These are phyloP conservation scores for Nothocercus nigrocapillus DNA, from an alignment of 2,113 vertebrate genomes.

Conservation along the genomic window DNA sequence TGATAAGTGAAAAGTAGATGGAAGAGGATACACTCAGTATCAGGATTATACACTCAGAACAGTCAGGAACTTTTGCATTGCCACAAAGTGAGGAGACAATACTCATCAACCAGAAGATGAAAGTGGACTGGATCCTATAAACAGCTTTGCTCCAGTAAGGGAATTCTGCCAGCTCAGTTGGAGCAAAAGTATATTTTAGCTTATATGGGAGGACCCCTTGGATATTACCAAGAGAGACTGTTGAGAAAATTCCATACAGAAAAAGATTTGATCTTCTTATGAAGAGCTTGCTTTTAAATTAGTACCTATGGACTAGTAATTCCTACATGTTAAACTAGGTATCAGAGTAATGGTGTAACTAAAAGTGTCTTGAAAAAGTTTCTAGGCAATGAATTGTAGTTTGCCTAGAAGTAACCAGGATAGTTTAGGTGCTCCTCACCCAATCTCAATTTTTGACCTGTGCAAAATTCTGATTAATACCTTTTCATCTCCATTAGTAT, in stretches of 20 bases:
- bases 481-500: not conserved
- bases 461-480: not conserved
- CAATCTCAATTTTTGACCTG: not conserved
- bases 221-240: not conserved
- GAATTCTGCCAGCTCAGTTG: not conserved
- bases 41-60: not conserved
- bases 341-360: not conserved
- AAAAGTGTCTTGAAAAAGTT: not conserved
- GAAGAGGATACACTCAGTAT: not conserved
- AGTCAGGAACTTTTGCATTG: rapidly evolving
- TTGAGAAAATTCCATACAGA: not conserved
- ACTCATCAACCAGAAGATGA: not conserved
- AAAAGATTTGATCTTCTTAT: not conserved
- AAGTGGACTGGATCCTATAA: not conserved
- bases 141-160: not conserved
- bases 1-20: not conserved
- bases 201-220: not conserved
- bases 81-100: not conserved
- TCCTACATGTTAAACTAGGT: not conserved
- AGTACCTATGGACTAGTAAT: not conserved
- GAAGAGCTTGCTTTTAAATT: not conserved
- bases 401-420: not conserved
- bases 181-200: not conserved
- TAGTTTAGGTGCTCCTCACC: not conserved
- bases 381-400: not conserved